Base-by-base conservation (phyloP, 2,113 vertebrate species). In the Sander lucioperca region DNA sequence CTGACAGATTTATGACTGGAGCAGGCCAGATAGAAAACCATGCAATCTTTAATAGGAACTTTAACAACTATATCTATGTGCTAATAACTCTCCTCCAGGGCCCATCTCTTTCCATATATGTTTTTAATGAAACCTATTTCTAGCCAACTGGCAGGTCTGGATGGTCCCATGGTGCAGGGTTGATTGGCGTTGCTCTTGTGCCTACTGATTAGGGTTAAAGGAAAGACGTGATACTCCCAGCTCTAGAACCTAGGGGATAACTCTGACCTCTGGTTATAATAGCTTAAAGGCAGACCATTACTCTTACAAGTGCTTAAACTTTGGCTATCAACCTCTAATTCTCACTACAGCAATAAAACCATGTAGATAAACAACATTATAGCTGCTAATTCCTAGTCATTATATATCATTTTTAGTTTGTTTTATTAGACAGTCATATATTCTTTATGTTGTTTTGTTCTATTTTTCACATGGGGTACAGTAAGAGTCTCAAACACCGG, bases 121-220 rank as follows among this genome's bases (percentile, higher is more conserved):
- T 57, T 90, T 88, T 88, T 88, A 89, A 92, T 85, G 79, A 92
- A 82, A 80, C 54, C 64, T 88, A 73, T 90, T 88, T 87, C 84
- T 48, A 30, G 79, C 86, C 83, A 88, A 80, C 83, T 92, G 87
- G 83, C 87, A 73, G 79, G 27, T 77, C 69, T 79, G 75, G 33
- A 76, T 25, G 21, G 74, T 70, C 79, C 72, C 67, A 51, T 63
- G 48, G 68, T 54, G 79, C 73, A 50, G 53, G 30, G 51, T 18
- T 89, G 86, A 93, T 80, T 77, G 79, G 84, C 76, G 54, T 63
- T 78, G 65, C 79, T 82, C 86, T 88, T 81, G 83, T 74, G 68
- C 53, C 39, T 81, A 66, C 77, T 87, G 78, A 88, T 91, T 79
- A 74, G 65, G 77, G 70, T 73, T 84, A 81, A 87, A 84, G 65